Evolutionary conservation across 2,797 vertebrate species (phyloP).

Genomic region (Hypotaenidia philippensis): DNA sequence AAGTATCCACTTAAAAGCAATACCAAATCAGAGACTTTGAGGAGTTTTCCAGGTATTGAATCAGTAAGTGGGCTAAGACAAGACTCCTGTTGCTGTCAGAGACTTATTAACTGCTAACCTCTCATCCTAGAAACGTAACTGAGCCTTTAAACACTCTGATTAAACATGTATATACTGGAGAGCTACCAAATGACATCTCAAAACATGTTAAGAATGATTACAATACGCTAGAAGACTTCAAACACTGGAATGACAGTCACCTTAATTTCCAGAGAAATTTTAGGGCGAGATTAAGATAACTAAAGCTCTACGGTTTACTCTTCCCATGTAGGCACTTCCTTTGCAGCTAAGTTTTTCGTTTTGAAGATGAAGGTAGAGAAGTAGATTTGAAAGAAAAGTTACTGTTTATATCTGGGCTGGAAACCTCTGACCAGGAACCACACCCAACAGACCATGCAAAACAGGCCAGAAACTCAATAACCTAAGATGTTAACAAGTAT

Average conservation of each 20-base stretch:
- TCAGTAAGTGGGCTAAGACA: not conserved
- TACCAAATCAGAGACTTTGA: not conserved
- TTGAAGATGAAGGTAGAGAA: not conserved
- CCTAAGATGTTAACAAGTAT: not conserved
- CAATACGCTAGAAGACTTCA: not conserved
- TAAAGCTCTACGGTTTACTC: not conserved
- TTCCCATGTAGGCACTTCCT: not conserved
- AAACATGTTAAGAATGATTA: not conserved
- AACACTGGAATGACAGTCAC: not conserved
- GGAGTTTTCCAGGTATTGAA: constrained; percentile 31
- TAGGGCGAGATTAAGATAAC: not conserved
- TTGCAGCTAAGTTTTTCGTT: not conserved
- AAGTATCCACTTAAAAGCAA: constrained; percentile 26
- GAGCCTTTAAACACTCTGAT: not conserved
- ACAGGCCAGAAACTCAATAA: not conserved
- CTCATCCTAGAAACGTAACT: not conserved
- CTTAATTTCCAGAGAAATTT: not conserved
- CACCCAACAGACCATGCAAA: not conserved
- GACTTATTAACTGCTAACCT: not conserved
- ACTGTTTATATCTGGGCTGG: not conserved
- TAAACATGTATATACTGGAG: not conserved
- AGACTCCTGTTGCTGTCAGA: not conserved
- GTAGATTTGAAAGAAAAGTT: not conserved
- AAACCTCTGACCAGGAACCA: not conserved
- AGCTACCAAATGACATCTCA: not conserved